These are phyloP conservation scores for Cyclargus thomasi DNA, from an alignment of 1,140 invertebrate species.

Conservation along the genomic window DNA sequence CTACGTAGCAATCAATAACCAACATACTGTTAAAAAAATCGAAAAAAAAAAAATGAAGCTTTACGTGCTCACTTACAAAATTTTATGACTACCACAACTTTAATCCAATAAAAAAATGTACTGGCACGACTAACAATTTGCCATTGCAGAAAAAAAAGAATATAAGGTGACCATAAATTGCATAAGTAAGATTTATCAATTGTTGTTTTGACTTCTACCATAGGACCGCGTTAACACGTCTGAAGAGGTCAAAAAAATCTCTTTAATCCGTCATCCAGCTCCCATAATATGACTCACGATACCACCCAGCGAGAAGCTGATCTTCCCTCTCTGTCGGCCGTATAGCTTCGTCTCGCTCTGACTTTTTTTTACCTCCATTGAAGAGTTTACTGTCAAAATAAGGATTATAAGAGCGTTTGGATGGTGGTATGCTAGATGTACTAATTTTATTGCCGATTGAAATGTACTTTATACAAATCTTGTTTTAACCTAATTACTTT, in stretches of 20 bases:
- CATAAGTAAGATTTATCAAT: slow-evolving; percentile 7
- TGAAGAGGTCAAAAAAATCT: slow-evolving; percentile 26
- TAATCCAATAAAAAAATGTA: not conserved
- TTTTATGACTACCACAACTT: not conserved
- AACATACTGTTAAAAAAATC: not conserved
- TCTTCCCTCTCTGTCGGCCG: slow-evolving; percentile 32
- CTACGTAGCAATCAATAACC: too few relatives aligned
- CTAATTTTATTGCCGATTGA: not conserved
- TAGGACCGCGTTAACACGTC: slow-evolving; percentile 19
- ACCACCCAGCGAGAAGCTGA: slow-evolving; percentile 53
- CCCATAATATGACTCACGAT: slow-evolving; percentile 33
- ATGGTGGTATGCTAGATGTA: slow-evolving; percentile 46
- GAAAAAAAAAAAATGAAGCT: not conserved
- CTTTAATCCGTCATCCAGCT: slow-evolving; percentile 37
- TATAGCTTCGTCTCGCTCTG: slow-evolving; percentile 39
- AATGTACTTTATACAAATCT: too few relatives aligned
- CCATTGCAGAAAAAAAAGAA: not conserved
- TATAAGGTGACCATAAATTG: not conserved
- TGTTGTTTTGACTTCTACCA: slow-evolving; percentile 12
- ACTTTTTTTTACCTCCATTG: slow-evolving; percentile 61
- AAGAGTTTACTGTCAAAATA: slow-evolving; percentile 73
- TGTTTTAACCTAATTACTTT: too few relatives aligned
- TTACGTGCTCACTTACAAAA: not conserved
- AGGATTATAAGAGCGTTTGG: slow-evolving; percentile 71
- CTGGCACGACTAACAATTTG: not conserved